These are phyloP conservation scores for Cirrhinus molitorella DNA, from an alignment of 2,797 vertebrate genomes.

Conservation along the genomic window DNA sequence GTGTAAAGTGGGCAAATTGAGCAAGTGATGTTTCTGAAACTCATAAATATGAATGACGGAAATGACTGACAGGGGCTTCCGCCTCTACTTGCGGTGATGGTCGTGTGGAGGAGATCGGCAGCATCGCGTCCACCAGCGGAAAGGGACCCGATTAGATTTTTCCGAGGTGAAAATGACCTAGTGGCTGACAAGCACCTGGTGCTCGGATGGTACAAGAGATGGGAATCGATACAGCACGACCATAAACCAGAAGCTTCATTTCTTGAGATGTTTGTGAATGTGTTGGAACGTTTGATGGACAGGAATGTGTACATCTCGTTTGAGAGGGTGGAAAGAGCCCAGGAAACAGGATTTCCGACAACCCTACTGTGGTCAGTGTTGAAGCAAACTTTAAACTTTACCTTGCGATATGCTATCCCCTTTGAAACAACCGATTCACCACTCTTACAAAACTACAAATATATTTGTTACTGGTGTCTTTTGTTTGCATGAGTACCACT, in stretches of 20 bases:
- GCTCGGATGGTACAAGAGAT: conserved; percentile 10
- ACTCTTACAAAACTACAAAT: not conserved
- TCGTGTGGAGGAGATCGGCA: not conserved
- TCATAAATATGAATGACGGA: conserved; percentile 58
- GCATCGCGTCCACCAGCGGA: not conserved
- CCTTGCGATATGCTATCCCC: not conserved
- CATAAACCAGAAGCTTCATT: conserved; percentile 5
- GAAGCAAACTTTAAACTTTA: not conserved
- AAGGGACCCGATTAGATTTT: conserved; percentile 40
- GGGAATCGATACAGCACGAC: not conserved
- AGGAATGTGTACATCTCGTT: not conserved
- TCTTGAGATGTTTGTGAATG: not conserved
- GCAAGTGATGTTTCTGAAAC: conserved; percentile 39
- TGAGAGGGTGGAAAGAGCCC: not conserved
- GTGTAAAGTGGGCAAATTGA: conserved; percentile 47
- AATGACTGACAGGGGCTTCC: conserved; percentile 53
- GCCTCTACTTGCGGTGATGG: conserved; percentile 4
- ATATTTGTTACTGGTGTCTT: not conserved
- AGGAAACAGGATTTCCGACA: not conserved
- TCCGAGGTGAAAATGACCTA: conserved; percentile 6
- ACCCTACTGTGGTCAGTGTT: not conserved
- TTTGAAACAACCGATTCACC: not conserved
- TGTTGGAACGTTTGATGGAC: not conserved
- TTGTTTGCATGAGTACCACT: not conserved
- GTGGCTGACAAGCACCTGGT: conserved; percentile 32